Percentiles rank a stretch among this genome's conserved stretches.
Conservation (phyloP, 1,140 invertebrate species). For the Aphelenchoides fujianensis region DNA sequence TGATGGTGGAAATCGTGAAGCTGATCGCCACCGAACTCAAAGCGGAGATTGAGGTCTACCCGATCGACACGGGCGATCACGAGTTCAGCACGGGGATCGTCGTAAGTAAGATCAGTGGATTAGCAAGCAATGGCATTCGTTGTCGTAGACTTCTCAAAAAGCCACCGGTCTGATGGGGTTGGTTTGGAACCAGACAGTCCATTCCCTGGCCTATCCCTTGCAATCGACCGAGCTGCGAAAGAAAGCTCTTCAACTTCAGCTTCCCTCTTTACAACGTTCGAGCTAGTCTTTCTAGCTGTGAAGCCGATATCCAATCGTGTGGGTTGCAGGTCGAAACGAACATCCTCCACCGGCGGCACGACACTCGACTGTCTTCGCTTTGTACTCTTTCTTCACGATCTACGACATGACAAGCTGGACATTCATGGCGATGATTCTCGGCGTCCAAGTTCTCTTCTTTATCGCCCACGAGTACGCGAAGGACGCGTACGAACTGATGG, state of each 20-base stretch:
- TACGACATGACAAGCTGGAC: too few relatives aligned
- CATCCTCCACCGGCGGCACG: not conserved
- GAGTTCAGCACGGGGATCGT: not conserved
- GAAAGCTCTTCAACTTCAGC: not conserved
- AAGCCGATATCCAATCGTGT: too few relatives aligned
- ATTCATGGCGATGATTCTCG: too few relatives aligned
- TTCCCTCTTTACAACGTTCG: not conserved
- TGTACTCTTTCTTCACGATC: too few relatives aligned
- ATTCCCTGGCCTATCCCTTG: conserved; percentile 19
- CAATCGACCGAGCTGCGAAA: not conserved
- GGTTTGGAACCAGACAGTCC: not conserved
- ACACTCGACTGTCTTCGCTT: too few relatives aligned
- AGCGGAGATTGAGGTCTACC: not conserved
- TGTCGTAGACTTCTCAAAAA: not conserved
- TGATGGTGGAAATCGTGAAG: not conserved
- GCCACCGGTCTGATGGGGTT: not conserved
- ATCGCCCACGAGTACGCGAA: too few relatives aligned
- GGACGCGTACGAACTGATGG: not conserved
- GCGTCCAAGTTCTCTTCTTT: too few relatives aligned
- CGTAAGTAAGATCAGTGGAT: too few relatives aligned
- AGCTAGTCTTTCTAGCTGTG: too few relatives aligned
- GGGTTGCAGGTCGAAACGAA: not conserved
- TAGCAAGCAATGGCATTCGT: too few relatives aligned
- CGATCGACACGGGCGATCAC: not conserved
- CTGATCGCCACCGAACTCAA: not conserved